phyloP scores from a whole-genome alignment of 2,797 vertebrate species.

The Crenichthys baileyi region DNA sequence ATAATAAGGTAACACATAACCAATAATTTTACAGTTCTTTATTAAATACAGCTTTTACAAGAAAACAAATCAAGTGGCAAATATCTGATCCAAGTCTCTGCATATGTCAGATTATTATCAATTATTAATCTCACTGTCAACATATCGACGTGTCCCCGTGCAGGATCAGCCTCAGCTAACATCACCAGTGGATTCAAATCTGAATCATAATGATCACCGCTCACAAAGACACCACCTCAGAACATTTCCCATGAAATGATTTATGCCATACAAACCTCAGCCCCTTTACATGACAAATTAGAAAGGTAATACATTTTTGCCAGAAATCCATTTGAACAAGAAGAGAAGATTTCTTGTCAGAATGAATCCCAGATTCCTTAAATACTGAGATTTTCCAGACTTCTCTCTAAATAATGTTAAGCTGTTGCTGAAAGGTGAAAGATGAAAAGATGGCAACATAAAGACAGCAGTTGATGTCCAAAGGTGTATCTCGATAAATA shows the following conservation, averaged over 20 bases:
- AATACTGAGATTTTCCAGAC: neutral
- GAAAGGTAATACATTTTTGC: conserved; percentile 21
- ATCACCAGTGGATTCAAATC: conserved; percentile 63
- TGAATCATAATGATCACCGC: conserved; percentile 57
- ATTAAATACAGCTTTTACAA: neutral
- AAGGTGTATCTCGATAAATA: too few relatives aligned
- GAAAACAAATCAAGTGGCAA: conserved; percentile 4
- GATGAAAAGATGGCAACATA: too few relatives aligned
- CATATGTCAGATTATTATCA: conserved; percentile 28
- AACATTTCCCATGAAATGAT: conserved; percentile 22
- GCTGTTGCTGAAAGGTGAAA: too few relatives aligned
- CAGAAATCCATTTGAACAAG: conserved; percentile 35
- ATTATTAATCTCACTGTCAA: conserved; percentile 53
- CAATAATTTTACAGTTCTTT: neutral
- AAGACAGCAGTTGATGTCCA: too few relatives aligned
- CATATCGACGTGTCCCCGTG: conserved; percentile 36
- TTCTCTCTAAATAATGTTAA: neutral
- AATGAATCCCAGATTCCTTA: neutral
- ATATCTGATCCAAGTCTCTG: conserved; percentile 19
- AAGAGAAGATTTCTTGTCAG: conserved; percentile 3
- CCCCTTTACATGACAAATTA: conserved; percentile 31
- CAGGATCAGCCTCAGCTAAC: conserved; percentile 66
- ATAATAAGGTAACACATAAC: neutral
- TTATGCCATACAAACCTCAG: conserved; percentile 26
- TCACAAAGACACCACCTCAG: conserved; percentile 45